Conservation (phyloP, 2,888 invertebrate genomes). For the Opisthograptis luteolata region DNA sequence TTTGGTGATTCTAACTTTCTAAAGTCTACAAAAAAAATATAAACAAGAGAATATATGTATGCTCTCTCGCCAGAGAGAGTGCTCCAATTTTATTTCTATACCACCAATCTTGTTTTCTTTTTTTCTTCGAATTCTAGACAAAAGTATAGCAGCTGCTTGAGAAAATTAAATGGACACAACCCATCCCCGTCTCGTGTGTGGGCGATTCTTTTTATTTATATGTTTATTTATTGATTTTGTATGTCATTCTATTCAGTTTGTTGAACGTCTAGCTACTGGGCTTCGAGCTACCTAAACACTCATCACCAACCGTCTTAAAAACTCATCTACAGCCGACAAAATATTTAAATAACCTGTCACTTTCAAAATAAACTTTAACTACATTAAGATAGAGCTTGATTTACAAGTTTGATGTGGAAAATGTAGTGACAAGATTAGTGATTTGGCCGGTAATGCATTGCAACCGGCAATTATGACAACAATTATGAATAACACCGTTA, state of each 20-base stretch:
- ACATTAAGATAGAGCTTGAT: conserved; percentile 13
- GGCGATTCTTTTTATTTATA: conserved; percentile 67
- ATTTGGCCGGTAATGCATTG: conserved; percentile 34
- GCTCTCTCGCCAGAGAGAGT: too few relatives aligned
- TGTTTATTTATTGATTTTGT: conserved; percentile 64
- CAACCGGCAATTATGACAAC: background rate
- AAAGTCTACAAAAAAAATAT: too few relatives aligned
- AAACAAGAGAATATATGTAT: too few relatives aligned
- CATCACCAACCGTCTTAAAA: conserved; percentile 5
- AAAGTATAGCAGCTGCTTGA: too few relatives aligned
- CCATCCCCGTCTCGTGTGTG: conserved; percentile 50
- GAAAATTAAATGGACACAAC: conserved; percentile 15
- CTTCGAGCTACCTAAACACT: conserved; percentile 55
- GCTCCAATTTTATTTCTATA: too few relatives aligned
- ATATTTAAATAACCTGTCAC: conserved; percentile 21
- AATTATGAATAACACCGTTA: too few relatives aligned
- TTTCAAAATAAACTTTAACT: background rate
- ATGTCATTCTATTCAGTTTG: conserved; percentile 68
- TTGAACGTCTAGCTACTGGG: conserved; percentile 70
- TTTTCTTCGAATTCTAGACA: too few relatives aligned
- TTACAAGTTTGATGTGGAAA: background rate
- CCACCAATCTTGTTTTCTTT: too few relatives aligned
- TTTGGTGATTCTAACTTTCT: too few relatives aligned
- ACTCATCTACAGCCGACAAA: conserved; percentile 16
- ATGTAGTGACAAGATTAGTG: conserved; percentile 7